Base-by-base conservation (phyloP, 2,888 invertebrate species). In the Abrostola triplasia region DNA sequence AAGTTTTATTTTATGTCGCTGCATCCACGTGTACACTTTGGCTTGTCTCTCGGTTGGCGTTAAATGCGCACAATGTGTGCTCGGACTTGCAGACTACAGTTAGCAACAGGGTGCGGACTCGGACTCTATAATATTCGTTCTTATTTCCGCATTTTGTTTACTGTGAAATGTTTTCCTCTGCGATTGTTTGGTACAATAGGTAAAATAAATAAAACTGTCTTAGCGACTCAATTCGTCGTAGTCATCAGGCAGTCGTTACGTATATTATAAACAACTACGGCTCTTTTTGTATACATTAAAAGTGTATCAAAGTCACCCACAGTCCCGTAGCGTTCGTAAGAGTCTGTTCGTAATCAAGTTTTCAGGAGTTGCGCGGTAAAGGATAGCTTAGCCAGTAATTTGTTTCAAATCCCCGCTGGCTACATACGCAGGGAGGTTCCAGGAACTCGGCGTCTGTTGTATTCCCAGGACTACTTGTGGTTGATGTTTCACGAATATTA, bases 1-100 rank as follows among this genome's bases (percentile, higher is more conserved):
- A 73, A 83, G 87, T 88, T 89, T 88, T 88, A 89, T 89, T 86
- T 84, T 75, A 67, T 78, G 77, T 64, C 54, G 59, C 61, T 59
- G 77, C 76, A 64, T 79, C 79, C 87, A 85, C 86, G 85, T 87
- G 87, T 78, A 70, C 69, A 77, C 76, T 82, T 84, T 81, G 80
- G 81, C 82, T 76, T 77, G 79, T 76, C 70, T 72, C 70, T 68
- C 72, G 60, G 40, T 68, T 58, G 68, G 71, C 67, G 70, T 70
- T 80, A 79, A 82, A 82, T 79, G 76, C 73, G 72, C 66, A 79
- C 77, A 79, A 79, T 81, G 80, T 81, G 67, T 65, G 58, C 60
- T 11, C 13, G 60, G 68, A 57, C 58, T 64, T 60, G 24, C 4
- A 24, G 24, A 24, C 24, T 24, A 67, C 68, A 61, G 76, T 79